Base-by-base conservation (phyloP, 2,888 invertebrate genomes). In the Acleris literana region DNA sequence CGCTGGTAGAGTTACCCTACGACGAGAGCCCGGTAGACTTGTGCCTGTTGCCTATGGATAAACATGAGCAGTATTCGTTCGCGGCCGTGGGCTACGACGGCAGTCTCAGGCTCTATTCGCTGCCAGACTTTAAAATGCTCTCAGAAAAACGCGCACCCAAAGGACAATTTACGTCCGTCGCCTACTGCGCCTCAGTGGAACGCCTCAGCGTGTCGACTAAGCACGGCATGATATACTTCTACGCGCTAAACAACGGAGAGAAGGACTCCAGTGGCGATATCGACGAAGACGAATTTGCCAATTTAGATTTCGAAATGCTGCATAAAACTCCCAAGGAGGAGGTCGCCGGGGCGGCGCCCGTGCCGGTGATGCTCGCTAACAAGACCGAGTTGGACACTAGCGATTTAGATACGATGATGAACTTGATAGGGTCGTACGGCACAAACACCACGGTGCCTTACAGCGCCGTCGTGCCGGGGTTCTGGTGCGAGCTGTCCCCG, bases 401-500 rank as follows among this genome's bases (percentile, higher is more conserved):
- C n/a, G 95, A 95, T 78, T 86, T 97, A 72, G 94, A 95, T 72
- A 91, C 93, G 16, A 90, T 98, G 59, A 95, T 96, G 75, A 93
- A 95, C 49, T 86, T 98, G 64, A 97, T 96, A 2, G 94, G 95
- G 70, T 97, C 97, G 78, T 97, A 97, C 71, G 94, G 94, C 20
- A 87, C 87, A 39, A 92, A 90, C 70, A 87, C 87, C 9, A 88
- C 93, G 29, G 90, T 93, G 68, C 93, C 93, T 55, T 98, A 97
- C 83, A 95, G 96, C 61, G 97, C 97, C 0, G 97, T 97, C 17
- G 97, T 98, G 3, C 97, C 98, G 0, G 96, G 97, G 4, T 98
- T 98, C 85, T 98, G 98, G 98, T 96, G 96, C 72, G 98, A 98
- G 84, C 94, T 98, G 76, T 97, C 98, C 74, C 98, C 98, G 71